These are phyloP conservation scores for Tiliqua scincoides DNA, from an alignment of 2,113 vertebrate genomes.

Conservation along the genomic window DNA sequence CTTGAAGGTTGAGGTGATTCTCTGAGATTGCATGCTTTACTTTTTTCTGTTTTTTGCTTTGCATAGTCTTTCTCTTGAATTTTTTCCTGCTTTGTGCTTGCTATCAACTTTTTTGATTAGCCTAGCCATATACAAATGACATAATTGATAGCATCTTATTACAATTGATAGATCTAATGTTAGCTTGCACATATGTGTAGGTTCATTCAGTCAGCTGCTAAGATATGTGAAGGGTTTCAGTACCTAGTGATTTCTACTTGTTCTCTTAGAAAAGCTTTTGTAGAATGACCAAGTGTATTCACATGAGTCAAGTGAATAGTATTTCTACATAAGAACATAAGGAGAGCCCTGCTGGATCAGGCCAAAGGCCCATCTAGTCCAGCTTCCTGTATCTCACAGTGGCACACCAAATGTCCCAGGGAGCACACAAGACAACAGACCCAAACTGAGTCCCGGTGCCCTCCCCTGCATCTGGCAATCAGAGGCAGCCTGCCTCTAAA, in stretches of 20 bases:
- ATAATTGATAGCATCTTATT: neutral
- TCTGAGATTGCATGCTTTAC: slow-evolving; percentile 56
- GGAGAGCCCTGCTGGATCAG: no score
- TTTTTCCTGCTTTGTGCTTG: slow-evolving; percentile 46
- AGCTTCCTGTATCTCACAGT: no score
- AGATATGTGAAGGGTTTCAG: neutral
- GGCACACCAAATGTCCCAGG: no score
- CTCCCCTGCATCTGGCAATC: no score
- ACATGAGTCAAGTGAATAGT: neutral
- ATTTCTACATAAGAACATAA: neutral
- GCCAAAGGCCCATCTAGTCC: no score
- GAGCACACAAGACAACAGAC: no score
- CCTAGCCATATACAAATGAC: neutral
- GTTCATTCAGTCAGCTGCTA: neutral
- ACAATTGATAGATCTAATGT: neutral
- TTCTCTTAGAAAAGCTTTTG: neutral
- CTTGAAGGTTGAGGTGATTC: neutral
- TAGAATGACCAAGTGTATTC: neutral
- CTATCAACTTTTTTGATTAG: slow-evolving; percentile 27
- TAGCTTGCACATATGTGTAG: neutral
- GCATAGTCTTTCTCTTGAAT: slow-evolving; percentile 18
- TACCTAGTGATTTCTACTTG: neutral
- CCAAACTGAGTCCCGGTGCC: no score
- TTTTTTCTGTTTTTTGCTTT: slow-evolving; percentile 40
- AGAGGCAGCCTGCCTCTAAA: no score